These are phyloP conservation scores for Hypselothyrea guttata DNA, from an alignment of 2,888 invertebrate genomes.

Conservation along the genomic window DNA sequence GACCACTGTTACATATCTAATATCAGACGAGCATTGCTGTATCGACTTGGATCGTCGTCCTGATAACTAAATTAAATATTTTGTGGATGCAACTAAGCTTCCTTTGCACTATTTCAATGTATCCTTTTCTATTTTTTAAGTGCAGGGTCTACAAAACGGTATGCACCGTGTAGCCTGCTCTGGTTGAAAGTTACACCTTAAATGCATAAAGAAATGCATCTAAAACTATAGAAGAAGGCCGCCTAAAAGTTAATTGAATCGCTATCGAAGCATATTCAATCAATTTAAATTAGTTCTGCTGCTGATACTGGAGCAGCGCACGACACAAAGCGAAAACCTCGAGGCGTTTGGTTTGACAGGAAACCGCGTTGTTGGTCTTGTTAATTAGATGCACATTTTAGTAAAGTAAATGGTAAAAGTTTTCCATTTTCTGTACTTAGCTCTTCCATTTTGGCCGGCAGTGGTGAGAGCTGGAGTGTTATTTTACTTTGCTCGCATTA, in stretches of 20 bases:
- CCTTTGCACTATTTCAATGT: too few species aligned
- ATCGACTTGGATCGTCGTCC: too few species aligned
- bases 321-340: conserved; percentile 45
- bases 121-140: too few species aligned
- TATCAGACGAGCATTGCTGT: too few species aligned
- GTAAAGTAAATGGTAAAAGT: conserved; percentile 59
- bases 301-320: conserved; percentile 18
- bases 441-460: conserved; percentile 15
- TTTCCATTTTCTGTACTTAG: conserved; percentile 27
- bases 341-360: conserved; percentile 7
- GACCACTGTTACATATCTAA: too few species aligned
- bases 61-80: too few species aligned
- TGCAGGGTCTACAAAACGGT: too few species aligned
- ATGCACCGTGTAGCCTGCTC: too few species aligned
- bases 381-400: conserved; percentile 62
- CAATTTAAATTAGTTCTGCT: conserved; percentile 76
- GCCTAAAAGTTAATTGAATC: conserved; percentile 72
- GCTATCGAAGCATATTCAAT: conserved; percentile 76
- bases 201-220: conserved; percentile 42
- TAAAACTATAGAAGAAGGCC: conserved; percentile 44
- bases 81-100: too few species aligned
- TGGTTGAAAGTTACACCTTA: too few species aligned
- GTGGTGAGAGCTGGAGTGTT: background rate
- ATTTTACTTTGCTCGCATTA: too few species aligned
- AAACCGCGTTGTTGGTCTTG: conserved; percentile 42